Base-by-base conservation (phyloP, 2,113 vertebrate species). In the Nettapus auritus region DNA sequence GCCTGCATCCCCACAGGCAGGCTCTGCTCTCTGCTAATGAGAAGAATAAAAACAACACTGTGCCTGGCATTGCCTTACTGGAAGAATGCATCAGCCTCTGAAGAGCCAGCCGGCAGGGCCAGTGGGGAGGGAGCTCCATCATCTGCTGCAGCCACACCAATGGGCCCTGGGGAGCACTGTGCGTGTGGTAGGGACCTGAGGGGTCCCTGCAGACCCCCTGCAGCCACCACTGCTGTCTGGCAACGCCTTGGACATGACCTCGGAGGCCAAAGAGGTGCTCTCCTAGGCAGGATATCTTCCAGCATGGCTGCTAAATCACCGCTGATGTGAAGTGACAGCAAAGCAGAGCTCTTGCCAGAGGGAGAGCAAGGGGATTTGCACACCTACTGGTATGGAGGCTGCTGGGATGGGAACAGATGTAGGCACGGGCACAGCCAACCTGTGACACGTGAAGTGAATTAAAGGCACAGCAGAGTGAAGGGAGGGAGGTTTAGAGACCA, bases 281-380 rank as follows among this genome's bases (percentile, higher is more conserved):
- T 13, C 0, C 0, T 10, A 38, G 42, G 28, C 36, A 53, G 18
- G 57, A 52, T 8, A 4, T 40, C 68, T 68, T 42, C 38, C 78
- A 87, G 79, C 50, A 12, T 2, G 0, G 69, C 44, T 86, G 91
- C 57, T 78, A 62, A 44, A 78, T 46, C 79, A 78, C 56, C n/a
- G 19, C 56, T 87, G 59, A 82, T 62, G 55, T 11, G 59, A 87
- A 53, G 57, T 84, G 68, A 56, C 46, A 33, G 23, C 21, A 33
- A 38, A 53, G 55, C 59, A 66, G 21, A 89, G 70, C 46, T 46
- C 50, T 31, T 11, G 8, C 50, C 40, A 74, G 22, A 69, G 48
- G 50, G 34, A 66, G 68, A 81, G 36, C 1, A 12, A 7, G 9
- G 42, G 68, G 23, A 8, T 64, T 38, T 29, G 38, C 62, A 67